Base-by-base conservation (phyloP, 2,888 invertebrate genomes). In the Margaritifera margaritifera region DNA sequence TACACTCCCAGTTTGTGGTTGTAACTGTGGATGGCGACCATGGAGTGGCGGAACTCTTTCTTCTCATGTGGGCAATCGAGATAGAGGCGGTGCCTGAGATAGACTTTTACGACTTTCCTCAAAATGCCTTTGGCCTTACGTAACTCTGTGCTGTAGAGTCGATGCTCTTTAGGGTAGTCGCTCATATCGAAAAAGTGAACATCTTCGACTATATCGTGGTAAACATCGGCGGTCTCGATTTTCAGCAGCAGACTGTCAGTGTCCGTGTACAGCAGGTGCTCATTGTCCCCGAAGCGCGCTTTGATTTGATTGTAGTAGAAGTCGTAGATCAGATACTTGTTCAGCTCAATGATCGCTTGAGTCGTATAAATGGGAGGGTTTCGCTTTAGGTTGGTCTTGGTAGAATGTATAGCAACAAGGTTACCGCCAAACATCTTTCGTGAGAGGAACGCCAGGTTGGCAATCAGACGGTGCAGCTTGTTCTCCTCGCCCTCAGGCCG, bases 331-430 rank as follows among this genome's bases (percentile, higher is more conserved):
- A 85, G 72, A 1, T 71, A 65, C 82, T 90, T 91, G 0, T 83
- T 86, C 50, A 90, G 27, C 61, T 90, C 90, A 58, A 90, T 75
- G 65, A 90, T 84, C 15, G 73, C 51, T 68, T 90, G 84, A 8
- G 89, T 89, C 4, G 86, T 75, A 71, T 89, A 90, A 42, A 90
- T 85, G 2, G 89, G 89, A 81, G 88, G 88, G 77, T 88, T 81
- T 56, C 86, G 85, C 24, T 78, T 22, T 19, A 64, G 56, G 52
- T 56, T 57, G 4, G 20, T 24, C 25, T 69, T 69, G 52, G n/a
- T 51, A 53, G 87, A 68, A 66, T 89, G 82, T 27, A 90, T 79
- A 6, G 84, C 83, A 0, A 84, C 84, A 24, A 90, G 73, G 70
- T 90, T 76, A 68, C 88, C 84, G 52, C 77, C 69, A 68, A 89